These are phyloP conservation scores for Beris morrisii DNA, from an alignment of 2,888 invertebrate genomes.

Conservation along the genomic window DNA sequence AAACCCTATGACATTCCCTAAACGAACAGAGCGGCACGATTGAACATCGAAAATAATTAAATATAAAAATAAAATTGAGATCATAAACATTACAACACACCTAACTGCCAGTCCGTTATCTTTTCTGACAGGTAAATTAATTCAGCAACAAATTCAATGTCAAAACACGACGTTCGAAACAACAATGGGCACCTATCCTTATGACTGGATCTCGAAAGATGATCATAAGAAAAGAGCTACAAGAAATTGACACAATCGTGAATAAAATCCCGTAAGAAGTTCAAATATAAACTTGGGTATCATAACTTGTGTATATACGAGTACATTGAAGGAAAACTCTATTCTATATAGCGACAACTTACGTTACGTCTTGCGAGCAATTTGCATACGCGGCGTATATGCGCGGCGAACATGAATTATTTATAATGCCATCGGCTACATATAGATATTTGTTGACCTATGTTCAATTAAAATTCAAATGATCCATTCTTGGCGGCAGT, in stretches of 20 bases:
- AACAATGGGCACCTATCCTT: constrained; percentile 34
- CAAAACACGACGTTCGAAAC: constrained; percentile 32
- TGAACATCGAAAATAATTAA: no score
- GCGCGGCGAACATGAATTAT: constrained; percentile 32
- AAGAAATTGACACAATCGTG: constrained; percentile 31
- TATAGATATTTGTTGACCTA: constrained; percentile 32
- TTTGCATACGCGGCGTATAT: constrained; percentile 17
- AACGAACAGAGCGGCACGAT: no score
- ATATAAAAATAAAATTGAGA: no score
- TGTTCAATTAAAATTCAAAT: constrained; percentile 36
- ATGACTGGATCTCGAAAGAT: constrained; percentile 6
- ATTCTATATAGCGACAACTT: neutral
- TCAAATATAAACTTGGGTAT: neutral
- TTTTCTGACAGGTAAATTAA: constrained; percentile 37
- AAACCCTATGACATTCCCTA: no score
- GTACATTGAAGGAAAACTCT: neutral
- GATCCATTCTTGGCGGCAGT: constrained; percentile 14
- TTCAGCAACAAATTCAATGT: constrained; percentile 37
- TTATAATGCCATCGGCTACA: constrained; percentile 23
- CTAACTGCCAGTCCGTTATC: constrained; percentile 19
- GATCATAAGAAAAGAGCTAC: neutral
- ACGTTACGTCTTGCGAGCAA: neutral
- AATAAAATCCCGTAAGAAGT: constrained; percentile 31
- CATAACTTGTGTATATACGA: neutral
- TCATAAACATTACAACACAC: no score